phyloP scores from a whole-genome alignment of 2,797 vertebrate genomes.

The Philypnodon macrostomus region DNA sequence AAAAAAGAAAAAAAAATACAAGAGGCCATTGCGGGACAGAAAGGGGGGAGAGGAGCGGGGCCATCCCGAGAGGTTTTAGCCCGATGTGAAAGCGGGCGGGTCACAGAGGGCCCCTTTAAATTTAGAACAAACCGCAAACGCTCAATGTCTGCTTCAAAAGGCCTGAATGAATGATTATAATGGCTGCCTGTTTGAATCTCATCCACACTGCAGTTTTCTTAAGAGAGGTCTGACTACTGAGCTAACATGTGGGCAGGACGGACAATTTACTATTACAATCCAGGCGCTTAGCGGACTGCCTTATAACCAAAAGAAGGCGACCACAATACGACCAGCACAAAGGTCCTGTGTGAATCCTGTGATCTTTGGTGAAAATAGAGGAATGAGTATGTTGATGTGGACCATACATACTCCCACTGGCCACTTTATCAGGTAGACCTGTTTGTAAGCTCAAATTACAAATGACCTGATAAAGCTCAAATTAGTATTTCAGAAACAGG shows the following conservation, averaged over 20 bases:
- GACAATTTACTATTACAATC: slow-evolving; percentile 67
- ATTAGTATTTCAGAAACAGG: no score
- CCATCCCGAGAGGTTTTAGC: slow-evolving; percentile 42
- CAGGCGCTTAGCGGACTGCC: slow-evolving; percentile 63
- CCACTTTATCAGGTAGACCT: no score
- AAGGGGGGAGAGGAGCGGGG: slow-evolving; percentile 18
- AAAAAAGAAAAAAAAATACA: no score
- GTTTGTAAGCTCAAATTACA: no score
- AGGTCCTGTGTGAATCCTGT: slow-evolving; percentile 45
- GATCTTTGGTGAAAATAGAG: slow-evolving; percentile 48
- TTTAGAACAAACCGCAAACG: slow-evolving; percentile 75
- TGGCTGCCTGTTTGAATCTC: slow-evolving; percentile 75
- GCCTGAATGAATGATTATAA: slow-evolving; percentile 75
- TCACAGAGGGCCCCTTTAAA: slow-evolving; percentile 76
- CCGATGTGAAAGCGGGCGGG: slow-evolving; percentile 67
- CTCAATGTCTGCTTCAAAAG: slow-evolving; percentile 68
- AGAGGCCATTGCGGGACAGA: slow-evolving; percentile 16
- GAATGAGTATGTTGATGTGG: slow-evolving; percentile 22
- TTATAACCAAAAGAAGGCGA: slow-evolving; percentile 45
- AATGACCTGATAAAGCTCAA: no score
- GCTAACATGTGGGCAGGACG: slow-evolving; percentile 66
- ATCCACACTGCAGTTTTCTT: slow-evolving; percentile 57
- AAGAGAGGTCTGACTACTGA: slow-evolving; percentile 55
- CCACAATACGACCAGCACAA: slow-evolving; percentile 50
- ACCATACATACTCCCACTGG: slow-evolving; percentile 43